A percentile compares a stretch with the other conserved stretches of the same genome.
These are phyloP conservation scores for Laothoe populi DNA, from an alignment of 2,888 invertebrate species.

Conservation along the genomic window DNA sequence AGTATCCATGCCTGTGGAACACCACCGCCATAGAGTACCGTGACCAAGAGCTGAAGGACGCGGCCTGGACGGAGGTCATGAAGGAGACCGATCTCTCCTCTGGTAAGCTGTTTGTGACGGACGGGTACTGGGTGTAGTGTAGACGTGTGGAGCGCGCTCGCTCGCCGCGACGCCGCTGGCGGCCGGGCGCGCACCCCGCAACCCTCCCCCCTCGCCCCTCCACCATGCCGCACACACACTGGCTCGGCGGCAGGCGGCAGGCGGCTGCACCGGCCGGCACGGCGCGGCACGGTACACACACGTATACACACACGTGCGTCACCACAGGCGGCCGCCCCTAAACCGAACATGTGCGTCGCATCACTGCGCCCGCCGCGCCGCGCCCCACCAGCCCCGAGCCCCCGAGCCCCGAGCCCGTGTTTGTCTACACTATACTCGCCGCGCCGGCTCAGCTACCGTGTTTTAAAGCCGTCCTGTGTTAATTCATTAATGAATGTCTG, in stretches of 20 bases:
- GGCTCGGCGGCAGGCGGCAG: no score
- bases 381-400: not conserved
- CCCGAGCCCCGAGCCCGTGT: no score
- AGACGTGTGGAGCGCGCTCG: slow-evolving; percentile 78
- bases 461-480: no score
- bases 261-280: no score
- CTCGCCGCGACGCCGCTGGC: slow-evolving; percentile 8
- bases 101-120: slow-evolving; percentile 76
- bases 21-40: slow-evolving; percentile 78
- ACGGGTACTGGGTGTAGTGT: not conserved
- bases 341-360: not conserved
- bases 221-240: not conserved
- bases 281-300: no score
- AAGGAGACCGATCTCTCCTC: slow-evolving; percentile 76
- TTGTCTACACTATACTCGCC: no score
- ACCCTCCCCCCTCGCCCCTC: slow-evolving; percentile 15
- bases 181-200: slow-evolving; percentile 27
- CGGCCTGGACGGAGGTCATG: slow-evolving; percentile 78
- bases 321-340: slow-evolving; percentile 1
- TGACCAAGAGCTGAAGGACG: slow-evolving; percentile 81
- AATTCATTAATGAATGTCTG: no score
- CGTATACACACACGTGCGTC: not conserved
- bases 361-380: not conserved
- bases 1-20: slow-evolving; percentile 80
- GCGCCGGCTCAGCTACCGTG: no score